These are phyloP conservation scores for Diadophis punctatus DNA, from an alignment of 2,113 vertebrate species.

Conservation along the genomic window DNA sequence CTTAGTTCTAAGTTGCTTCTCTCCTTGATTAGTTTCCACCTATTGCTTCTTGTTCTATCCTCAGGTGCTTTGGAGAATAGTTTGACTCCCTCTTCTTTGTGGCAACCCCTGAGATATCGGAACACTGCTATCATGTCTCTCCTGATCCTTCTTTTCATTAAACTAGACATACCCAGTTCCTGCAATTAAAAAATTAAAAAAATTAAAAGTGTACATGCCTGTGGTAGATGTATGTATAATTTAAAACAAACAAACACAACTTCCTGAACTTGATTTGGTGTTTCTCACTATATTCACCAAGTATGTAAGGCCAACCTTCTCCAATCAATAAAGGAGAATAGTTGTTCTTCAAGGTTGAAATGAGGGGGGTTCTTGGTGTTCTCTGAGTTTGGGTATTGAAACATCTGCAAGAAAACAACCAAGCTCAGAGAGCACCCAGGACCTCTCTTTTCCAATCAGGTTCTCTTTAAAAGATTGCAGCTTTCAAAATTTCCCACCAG, in stretches of 20 bases:
- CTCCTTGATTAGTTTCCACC: no score
- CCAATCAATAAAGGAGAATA: neutral
- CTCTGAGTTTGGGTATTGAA: neutral
- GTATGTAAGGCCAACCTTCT: neutral
- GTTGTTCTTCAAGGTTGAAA: neutral
- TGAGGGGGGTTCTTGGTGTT: neutral
- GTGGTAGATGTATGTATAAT: neutral
- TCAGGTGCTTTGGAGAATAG: no score
- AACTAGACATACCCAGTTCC: no score
- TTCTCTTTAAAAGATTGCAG: neutral
- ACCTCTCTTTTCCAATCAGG: neutral
- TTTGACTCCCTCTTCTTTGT: no score
- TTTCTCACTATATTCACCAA: neutral
- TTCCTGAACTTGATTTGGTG: neutral
- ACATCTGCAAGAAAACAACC: neutral
- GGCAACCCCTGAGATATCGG: no score
- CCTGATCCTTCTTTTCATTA: no score
- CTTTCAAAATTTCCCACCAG: neutral
- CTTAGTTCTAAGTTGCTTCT: no score
- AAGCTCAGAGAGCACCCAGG: neutral
- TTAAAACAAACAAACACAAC: neutral
- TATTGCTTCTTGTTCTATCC: no score
- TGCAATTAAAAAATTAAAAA: no score
- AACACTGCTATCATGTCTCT: no score
- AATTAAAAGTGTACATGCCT: neutral